Evolutionary conservation across 2,797 vertebrate species (phyloP).

Genomic region (Sebastes melanostomus): DNA sequence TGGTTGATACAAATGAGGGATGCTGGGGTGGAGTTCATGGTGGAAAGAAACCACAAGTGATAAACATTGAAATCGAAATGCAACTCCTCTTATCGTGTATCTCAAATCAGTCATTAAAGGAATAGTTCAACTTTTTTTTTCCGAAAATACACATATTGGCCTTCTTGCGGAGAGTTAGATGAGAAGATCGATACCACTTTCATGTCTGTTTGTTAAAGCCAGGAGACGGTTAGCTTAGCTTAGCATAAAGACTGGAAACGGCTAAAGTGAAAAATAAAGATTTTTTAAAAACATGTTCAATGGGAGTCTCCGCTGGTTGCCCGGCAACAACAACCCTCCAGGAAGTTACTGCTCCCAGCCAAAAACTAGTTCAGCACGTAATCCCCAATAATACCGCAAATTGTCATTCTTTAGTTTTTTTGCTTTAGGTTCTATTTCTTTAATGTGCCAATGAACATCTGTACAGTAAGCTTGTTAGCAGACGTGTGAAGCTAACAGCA

Average conservation of each 20-base stretch:
- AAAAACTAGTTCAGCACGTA: background rate
- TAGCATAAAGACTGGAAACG: background rate
- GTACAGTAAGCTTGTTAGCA: background rate
- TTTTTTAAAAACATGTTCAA: too few relatives aligned
- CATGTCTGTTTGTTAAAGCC: background rate
- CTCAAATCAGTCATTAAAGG: background rate
- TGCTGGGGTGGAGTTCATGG: background rate
- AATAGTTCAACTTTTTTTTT: background rate
- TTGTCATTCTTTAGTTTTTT: too few relatives aligned
- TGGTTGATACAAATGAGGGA: conserved; percentile 16
- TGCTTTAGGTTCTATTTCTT: background rate
- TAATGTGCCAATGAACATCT: background rate
- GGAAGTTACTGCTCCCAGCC: background rate
- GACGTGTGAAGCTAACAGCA: background rate
- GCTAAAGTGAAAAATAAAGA: background rate
- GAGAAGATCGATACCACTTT: background rate
- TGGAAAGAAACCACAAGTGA: background rate
- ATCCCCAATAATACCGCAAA: background rate
- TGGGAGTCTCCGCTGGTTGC: background rate
- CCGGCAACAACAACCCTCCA: background rate
- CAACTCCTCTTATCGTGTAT: background rate
- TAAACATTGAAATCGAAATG: background rate
- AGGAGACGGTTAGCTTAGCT: background rate
- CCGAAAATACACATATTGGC: background rate
- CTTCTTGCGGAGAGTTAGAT: background rate